phyloP scores from a whole-genome alignment of 1,140 invertebrate genomes.

The Trinorchestia longiramus region DNA sequence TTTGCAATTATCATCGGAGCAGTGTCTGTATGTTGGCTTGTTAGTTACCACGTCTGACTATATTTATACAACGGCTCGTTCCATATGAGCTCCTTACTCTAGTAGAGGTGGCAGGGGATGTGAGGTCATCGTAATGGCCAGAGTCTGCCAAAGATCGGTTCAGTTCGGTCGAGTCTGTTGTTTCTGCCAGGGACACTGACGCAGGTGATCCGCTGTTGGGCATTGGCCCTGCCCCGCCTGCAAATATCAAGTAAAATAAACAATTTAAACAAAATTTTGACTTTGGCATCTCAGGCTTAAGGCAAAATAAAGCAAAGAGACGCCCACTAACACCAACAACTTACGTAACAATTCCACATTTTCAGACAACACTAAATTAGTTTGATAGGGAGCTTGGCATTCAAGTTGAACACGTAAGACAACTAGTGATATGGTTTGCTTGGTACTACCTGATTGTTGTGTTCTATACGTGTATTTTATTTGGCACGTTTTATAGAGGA shows the following conservation, averaged over 20 bases:
- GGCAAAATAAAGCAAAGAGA: no score
- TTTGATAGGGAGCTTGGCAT: neutral
- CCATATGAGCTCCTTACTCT: constrained; percentile 67
- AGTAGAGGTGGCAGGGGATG: constrained; percentile 76
- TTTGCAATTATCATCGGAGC: no score
- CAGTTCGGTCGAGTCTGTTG: constrained; percentile 62
- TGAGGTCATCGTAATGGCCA: constrained; percentile 85
- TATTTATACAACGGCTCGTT: no score
- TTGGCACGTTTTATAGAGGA: neutral
- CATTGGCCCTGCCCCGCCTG: constrained; percentile 10
- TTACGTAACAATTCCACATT: no score
- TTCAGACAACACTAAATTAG: no score
- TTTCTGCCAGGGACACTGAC: constrained; percentile 61
- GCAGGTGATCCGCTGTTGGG: constrained; percentile 58
- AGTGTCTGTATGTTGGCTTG: no score
- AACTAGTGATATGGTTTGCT: neutral
- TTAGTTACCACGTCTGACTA: no score
- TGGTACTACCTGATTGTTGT: no score
- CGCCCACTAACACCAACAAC: no score
- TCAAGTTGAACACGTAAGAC: neutral
- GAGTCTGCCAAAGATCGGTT: constrained; percentile 81
- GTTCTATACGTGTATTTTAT: no score
- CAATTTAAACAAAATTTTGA: no score
- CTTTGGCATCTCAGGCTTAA: no score
- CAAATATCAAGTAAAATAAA: neutral